Evolutionary conservation across 2,797 vertebrate genomes (phyloP), one percentile per base, ranked within the genome.

Genomic region (Danio choprae): DNA sequence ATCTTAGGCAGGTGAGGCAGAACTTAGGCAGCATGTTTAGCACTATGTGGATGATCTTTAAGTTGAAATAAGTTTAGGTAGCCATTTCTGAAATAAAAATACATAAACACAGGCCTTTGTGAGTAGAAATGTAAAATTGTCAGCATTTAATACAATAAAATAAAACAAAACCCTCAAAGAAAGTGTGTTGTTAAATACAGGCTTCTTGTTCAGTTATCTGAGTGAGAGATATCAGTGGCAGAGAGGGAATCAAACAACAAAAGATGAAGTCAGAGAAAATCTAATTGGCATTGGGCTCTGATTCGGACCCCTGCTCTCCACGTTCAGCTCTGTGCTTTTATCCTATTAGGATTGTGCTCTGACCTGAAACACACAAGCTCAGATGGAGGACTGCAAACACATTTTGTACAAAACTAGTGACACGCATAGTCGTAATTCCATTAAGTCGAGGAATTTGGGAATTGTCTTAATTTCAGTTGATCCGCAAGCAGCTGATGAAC

Each of bases 331-430:
- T 36, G 15, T 56, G 69, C 40, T 64, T 71, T 79, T 64, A 64
- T 80, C 48, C 69, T 63, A 79, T 79, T 71, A 79, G 36, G 59
- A 15, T 53, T 71, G 67, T 51, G 77, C 67, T 79, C 38, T 73
- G 78, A 80, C 69, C 78, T 80, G 78, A 64, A 63, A 72, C 77
- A 64, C 44, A 71, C 58, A 53, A 41, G 20, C 77, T 53, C 48
- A 38, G 18, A 50, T 48, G 36, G 58, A 70, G 58, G 68, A 64
- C 53, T 60, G 38, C 68, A 79, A 79, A 79, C 48, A 55, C 44
- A 70, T 78, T 69, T 70, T 64, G 46, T 22, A 43, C 48, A 48
- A 48, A 73, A 73, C 77, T 73, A 38, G 58, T 65, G 69, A 80
- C 20, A 80, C 50, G 69, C 40, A 80, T 64, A 53, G 20, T 16